Evolutionary conservation across 1,140 invertebrate genomes (phyloP).

Genomic region (Pachyrhynchus sulphureomaculatus): DNA sequence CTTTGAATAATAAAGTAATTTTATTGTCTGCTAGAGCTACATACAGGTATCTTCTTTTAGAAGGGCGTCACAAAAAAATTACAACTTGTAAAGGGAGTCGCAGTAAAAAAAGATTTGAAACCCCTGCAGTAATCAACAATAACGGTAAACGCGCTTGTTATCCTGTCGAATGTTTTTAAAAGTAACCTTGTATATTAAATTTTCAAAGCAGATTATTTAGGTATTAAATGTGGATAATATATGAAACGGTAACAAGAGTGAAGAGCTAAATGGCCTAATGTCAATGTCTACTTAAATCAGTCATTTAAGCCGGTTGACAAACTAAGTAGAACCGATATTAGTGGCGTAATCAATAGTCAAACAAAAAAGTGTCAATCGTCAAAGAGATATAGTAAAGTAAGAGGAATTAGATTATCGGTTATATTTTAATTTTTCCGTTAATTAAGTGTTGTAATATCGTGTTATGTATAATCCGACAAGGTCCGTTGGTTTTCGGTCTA

Average conservation of each 20-base stretch:
- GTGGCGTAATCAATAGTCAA: constrained; percentile 25
- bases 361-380: constrained; percentile 32
- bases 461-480: constrained; percentile 35
- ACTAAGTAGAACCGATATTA: constrained; percentile 5
- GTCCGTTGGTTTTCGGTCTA: constrained; percentile 31
- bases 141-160: no score
- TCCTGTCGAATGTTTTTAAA: no score
- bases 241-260: not conserved
- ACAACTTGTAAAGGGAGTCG: no score
- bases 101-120: no score
- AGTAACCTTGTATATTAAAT: no score
- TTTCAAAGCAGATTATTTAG: no score
- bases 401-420: constrained; percentile 29
- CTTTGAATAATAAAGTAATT: no score
- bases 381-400: constrained; percentile 24
- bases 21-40: no score
- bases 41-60: no score
- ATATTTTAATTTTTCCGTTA: constrained; percentile 38
- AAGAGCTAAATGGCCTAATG: not conserved
- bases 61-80: no score
- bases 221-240: not conserved
- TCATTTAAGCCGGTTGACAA: constrained; percentile 4
- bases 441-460: constrained; percentile 35
- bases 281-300: not conserved
- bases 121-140: no score